A percentile compares a stretch with the other conserved stretches of the same genome.
phyloP scores from a whole-genome alignment of 2,888 invertebrate genomes.

The Drosophila histrio region DNA sequence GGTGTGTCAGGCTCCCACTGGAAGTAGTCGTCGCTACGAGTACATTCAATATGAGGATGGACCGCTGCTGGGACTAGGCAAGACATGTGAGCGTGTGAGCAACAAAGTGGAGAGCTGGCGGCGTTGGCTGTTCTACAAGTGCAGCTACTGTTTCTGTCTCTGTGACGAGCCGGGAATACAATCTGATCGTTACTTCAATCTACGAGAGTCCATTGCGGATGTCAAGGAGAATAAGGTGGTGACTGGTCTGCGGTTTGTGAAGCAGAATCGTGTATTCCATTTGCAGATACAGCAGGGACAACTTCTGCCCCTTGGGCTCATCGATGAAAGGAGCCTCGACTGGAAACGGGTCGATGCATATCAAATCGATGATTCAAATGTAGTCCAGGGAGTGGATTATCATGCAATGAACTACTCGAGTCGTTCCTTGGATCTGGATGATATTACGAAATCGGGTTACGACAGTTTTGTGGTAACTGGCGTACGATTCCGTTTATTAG shows the following conservation, averaged over 20 bases:
- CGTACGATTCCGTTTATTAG: slow-evolving; percentile 90
- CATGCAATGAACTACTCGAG: slow-evolving; percentile 91
- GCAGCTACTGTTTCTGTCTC: slow-evolving; percentile 94
- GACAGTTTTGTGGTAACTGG: slow-evolving; percentile 89
- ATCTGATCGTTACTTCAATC: slow-evolving; percentile 93
- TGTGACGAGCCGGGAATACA: slow-evolving; percentile 90
- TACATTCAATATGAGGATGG: slow-evolving; percentile 94
- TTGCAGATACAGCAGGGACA: slow-evolving; percentile 92
- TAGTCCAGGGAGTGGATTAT: slow-evolving; percentile 89
- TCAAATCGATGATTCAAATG: slow-evolving; percentile 85
- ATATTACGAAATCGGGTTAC: slow-evolving; percentile 88
- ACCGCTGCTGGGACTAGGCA: slow-evolving; percentile 87
- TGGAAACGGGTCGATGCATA: slow-evolving; percentile 90
- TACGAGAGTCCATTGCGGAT: slow-evolving; percentile 87
- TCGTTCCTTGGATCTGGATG: slow-evolving; percentile 92
- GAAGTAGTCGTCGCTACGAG: slow-evolving; percentile 88
- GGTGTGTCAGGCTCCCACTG: slow-evolving; percentile 88
- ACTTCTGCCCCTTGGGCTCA: slow-evolving; percentile 87
- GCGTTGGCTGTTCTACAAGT: slow-evolving; percentile 95
- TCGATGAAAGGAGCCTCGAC: slow-evolving; percentile 86
- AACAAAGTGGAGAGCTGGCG: slow-evolving; percentile 93
- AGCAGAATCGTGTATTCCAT: slow-evolving; percentile 91
- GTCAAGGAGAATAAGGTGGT: slow-evolving; percentile 89
- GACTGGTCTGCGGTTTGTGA: slow-evolving; percentile 91
- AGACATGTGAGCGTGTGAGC: slow-evolving; percentile 86